Conservation (phyloP, 2,888 invertebrate species). For the Metopia argyrocephala region DNA sequence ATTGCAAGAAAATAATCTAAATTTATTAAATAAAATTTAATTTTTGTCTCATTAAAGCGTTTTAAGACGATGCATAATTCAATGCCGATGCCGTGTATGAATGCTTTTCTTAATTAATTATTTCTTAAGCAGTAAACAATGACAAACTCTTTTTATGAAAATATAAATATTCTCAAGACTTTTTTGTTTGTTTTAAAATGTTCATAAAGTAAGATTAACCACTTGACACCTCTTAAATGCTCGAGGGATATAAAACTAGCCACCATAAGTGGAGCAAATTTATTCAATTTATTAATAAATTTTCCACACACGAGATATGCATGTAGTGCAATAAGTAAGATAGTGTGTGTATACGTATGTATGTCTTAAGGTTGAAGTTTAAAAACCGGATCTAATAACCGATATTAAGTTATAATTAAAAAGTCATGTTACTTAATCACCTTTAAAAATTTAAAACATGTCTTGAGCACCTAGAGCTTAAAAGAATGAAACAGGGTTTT, state of each 20-base stretch:
- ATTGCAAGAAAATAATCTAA: no score
- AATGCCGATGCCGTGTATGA: no score
- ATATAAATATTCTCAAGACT: neutral
- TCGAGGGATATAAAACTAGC: neutral
- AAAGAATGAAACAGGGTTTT: neutral
- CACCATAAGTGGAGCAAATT: neutral
- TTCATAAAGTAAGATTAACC: conserved; percentile 20
- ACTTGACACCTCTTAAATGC: conserved; percentile 36
- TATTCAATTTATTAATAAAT: neutral
- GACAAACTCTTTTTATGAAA: no score
- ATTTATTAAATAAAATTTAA: no score
- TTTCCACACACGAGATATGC: neutral
- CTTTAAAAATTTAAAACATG: conserved; percentile 27
- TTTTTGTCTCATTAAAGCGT: no score
- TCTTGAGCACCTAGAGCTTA: neutral
- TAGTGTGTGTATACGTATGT: neutral
- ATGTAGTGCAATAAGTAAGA: no score
- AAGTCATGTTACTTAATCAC: conserved; percentile 60
- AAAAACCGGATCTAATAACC: conserved; percentile 59
- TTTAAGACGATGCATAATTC: no score
- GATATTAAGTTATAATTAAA: conserved; percentile 62
- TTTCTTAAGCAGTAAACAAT: no score
- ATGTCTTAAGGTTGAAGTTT: conserved; percentile 16
- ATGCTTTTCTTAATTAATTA: no score
- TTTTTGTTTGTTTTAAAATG: neutral